phyloP scores from a whole-genome alignment of 1,140 invertebrate species.

The Hetaerina americana region DNA sequence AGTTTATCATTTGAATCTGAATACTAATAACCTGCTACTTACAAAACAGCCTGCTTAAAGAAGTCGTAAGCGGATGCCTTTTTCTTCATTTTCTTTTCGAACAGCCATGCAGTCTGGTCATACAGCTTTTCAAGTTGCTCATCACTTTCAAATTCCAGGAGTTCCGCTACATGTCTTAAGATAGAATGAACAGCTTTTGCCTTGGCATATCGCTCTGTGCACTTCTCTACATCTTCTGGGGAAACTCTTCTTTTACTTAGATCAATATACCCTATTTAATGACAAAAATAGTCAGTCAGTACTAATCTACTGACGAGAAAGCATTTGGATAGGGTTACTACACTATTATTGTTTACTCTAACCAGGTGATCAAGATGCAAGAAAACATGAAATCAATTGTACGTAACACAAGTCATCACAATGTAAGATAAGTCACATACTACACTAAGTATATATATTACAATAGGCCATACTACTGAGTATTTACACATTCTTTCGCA shows the following conservation, averaged over 20 bases:
- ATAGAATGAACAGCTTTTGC: slow-evolving; percentile 99
- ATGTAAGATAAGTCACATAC: too few species aligned
- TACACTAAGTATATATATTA: too few species aligned
- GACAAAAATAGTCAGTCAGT: slow-evolving; percentile 7
- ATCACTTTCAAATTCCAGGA: slow-evolving; percentile 80
- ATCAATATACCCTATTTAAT: slow-evolving; percentile 85
- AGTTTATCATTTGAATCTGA: slow-evolving; percentile 1
- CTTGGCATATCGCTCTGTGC: slow-evolving; percentile 96
- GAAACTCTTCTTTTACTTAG: slow-evolving; percentile 97
- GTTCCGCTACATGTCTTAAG: slow-evolving; percentile 89
- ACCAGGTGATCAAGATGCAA: too few species aligned
- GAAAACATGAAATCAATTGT: too few species aligned
- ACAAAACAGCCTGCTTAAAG: slow-evolving; percentile 96
- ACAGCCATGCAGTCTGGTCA: slow-evolving; percentile 96
- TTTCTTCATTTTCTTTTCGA: slow-evolving; percentile 96
- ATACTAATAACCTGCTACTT: slow-evolving; percentile 32
- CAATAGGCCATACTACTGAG: too few species aligned
- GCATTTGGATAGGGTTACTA: too few species aligned
- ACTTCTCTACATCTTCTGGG: slow-evolving; percentile 93
- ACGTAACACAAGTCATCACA: too few species aligned
- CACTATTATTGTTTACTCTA: too few species aligned
- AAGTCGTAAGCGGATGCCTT: slow-evolving; percentile 92
- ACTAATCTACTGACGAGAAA: too few species aligned
- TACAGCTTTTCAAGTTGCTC: slow-evolving; percentile 92
- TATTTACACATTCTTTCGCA: too few species aligned